phyloP scores from a whole-genome alignment of 2,888 invertebrate species.

The Aphelenchoides bicaudatus region DNA sequence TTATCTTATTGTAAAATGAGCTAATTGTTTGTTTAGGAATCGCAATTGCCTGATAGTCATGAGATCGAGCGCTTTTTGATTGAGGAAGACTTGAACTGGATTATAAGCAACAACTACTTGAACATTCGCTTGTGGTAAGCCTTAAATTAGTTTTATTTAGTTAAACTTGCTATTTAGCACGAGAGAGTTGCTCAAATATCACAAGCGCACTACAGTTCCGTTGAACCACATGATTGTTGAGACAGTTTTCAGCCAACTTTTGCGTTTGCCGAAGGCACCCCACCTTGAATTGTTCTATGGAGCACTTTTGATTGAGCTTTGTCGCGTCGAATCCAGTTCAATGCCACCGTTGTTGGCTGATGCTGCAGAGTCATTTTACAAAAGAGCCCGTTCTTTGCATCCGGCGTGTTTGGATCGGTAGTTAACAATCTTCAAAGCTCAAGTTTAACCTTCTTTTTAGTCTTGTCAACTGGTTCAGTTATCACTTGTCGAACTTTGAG shows the following conservation, averaged over 20 bases:
- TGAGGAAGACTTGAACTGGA: conserved; percentile 87
- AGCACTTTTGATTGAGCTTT: conserved; percentile 88
- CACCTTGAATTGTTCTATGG: conserved; percentile 85
- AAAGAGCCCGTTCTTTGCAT: conserved; percentile 94
- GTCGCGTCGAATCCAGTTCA: conserved; percentile 89
- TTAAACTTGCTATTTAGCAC: conserved; percentile 66
- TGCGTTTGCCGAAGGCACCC: conserved; percentile 82
- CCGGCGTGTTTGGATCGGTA: conserved; percentile 87
- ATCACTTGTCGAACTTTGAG: conserved; percentile 97
- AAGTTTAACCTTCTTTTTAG: conserved; percentile 65
- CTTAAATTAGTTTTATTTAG: background rate
- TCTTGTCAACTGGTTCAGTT: conserved; percentile 93
- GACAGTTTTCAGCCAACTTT: conserved; percentile 76
- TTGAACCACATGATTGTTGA: conserved; percentile 93
- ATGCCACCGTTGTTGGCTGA: conserved; percentile 92
- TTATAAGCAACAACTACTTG: conserved; percentile 67
- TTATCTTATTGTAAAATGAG: background rate
- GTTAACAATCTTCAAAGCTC: conserved; percentile 89
- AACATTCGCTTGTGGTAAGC: conserved; percentile 85
- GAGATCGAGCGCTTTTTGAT: conserved; percentile 95
- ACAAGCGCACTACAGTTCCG: conserved; percentile 75
- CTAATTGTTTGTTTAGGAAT: conserved; percentile 58
- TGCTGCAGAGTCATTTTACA: conserved; percentile 92
- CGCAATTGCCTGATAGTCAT: conserved; percentile 82
- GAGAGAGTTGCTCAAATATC: conserved; percentile 82